These are phyloP conservation scores for Caloenas nicobarica DNA, from an alignment of 2,113 vertebrate species.

Conservation along the genomic window DNA sequence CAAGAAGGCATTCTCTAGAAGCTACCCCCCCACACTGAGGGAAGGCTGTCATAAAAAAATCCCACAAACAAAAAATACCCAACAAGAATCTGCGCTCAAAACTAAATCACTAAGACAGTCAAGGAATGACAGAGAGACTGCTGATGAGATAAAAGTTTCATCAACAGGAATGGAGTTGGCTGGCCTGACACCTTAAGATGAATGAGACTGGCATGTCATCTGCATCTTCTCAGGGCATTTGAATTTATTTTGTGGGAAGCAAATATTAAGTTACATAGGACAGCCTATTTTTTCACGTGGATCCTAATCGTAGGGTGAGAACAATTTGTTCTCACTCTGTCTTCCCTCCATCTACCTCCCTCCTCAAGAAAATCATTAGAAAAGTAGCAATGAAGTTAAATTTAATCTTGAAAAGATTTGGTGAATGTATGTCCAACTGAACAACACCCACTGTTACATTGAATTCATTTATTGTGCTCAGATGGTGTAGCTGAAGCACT, in stretches of 20 bases:
- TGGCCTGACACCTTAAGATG: background rate
- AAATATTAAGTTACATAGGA: slow-evolving; percentile 18
- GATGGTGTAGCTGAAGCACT: background rate
- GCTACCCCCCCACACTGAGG: background rate
- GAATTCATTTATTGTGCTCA: slow-evolving; percentile 24
- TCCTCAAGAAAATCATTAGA: background rate
- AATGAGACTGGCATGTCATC: background rate
- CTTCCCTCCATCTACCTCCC: background rate
- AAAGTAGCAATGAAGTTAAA: background rate
- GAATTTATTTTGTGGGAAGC: slow-evolving; percentile 31
- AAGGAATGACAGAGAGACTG: background rate
- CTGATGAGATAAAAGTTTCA: slow-evolving; percentile 4
- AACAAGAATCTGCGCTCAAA: background rate
- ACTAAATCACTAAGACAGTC: background rate
- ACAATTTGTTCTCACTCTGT: background rate
- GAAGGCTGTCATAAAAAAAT: background rate
- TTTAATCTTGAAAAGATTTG: background rate
- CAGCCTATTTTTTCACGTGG: background rate
- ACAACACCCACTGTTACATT: slow-evolving; percentile 4
- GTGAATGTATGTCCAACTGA: background rate
- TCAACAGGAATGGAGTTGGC: background rate
- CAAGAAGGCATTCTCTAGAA: background rate
- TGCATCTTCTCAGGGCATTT: background rate
- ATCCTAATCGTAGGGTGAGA: background rate
- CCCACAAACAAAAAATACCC: background rate